A percentile compares a stretch with the other conserved stretches of the same genome.
Conservation (phyloP, 2,113 vertebrate species). For the Tachysurus fulvidraco region DNA sequence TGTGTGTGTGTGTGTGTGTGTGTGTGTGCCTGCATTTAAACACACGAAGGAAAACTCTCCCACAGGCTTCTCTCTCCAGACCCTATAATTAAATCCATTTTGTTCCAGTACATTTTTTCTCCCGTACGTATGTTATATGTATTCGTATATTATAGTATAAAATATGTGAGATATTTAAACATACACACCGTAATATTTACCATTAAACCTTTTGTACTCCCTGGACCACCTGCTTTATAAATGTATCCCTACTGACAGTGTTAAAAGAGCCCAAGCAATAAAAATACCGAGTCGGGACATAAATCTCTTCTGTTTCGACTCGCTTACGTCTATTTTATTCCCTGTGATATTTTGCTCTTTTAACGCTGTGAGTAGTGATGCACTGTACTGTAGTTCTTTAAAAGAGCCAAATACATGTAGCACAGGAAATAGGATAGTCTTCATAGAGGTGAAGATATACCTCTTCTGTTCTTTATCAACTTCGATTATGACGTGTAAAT, state of each 20-base stretch:
- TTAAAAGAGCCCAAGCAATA: not conserved
- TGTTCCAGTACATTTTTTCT: not conserved
- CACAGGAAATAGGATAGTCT: no score
- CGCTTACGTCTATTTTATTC: not conserved
- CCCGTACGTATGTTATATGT: not conserved
- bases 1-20: not conserved
- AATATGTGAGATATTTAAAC: not conserved
- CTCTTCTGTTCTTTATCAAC: not conserved
- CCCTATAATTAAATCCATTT: not conserved
- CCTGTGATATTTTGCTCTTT: not conserved
- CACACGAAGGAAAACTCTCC: no score
- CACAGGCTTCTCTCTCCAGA: not conserved
- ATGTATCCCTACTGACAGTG: not conserved
- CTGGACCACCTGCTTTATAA: not conserved
- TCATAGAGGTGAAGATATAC: not conserved
- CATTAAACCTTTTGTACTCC: not conserved
- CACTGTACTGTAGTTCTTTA: not conserved
- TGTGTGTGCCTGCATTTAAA: not conserved
- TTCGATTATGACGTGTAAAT: not conserved
- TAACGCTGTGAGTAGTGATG: not conserved
- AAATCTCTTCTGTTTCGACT: not conserved
- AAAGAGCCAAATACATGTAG: not conserved
- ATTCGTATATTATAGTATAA: not conserved
- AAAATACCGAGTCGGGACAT: not conserved
- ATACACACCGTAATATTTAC: not conserved